These are phyloP conservation scores for Drosophila ficusphila DNA, from an alignment of 1,140 invertebrate species.

Conservation along the genomic window DNA sequence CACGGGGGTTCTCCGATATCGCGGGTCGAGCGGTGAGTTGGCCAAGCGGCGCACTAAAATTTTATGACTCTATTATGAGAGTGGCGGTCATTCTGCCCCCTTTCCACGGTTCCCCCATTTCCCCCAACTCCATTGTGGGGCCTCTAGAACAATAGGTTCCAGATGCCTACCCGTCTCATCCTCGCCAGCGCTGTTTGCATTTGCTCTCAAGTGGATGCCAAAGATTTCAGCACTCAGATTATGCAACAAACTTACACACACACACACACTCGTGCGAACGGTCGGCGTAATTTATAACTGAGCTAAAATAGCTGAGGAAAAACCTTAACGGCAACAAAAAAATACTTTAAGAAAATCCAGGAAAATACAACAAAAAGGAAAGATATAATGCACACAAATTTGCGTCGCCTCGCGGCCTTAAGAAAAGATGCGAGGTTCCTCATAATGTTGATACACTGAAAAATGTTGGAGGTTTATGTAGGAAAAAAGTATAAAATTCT, in stretches of 20 bases:
- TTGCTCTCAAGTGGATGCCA: constrained; percentile 68
- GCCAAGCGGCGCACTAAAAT: constrained; percentile 76
- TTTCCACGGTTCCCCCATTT: constrained; percentile 10
- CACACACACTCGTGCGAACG: constrained; percentile 49
- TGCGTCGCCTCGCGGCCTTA: constrained; percentile 48
- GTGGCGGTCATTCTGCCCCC: constrained; percentile 61
- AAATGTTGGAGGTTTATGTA: too few relatives aligned
- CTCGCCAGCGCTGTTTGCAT: constrained; percentile 40
- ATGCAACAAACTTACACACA: constrained; percentile 58
- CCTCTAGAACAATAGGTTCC: constrained; percentile 46
- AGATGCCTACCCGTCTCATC: background rate
- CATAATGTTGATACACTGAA: constrained; percentile 3
- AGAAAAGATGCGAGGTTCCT: constrained; percentile 19
- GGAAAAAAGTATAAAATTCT: too few relatives aligned
- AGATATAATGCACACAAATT: constrained; percentile 72
- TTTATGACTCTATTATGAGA: constrained; percentile 83
- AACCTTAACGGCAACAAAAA: constrained; percentile 53
- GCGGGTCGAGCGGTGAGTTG: constrained; percentile 12
- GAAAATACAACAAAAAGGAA: constrained; percentile 6
- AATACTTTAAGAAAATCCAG: constrained; percentile 24
- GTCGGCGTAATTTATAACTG: constrained; percentile 76
- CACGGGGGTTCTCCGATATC: constrained; percentile 52
- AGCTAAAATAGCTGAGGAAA: constrained; percentile 74
- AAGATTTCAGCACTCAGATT: constrained; percentile 76
- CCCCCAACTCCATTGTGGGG: constrained; percentile 52